Base-by-base conservation (phyloP, 2,797 vertebrate species). In the Chaenodraco wilsoni region DNA sequence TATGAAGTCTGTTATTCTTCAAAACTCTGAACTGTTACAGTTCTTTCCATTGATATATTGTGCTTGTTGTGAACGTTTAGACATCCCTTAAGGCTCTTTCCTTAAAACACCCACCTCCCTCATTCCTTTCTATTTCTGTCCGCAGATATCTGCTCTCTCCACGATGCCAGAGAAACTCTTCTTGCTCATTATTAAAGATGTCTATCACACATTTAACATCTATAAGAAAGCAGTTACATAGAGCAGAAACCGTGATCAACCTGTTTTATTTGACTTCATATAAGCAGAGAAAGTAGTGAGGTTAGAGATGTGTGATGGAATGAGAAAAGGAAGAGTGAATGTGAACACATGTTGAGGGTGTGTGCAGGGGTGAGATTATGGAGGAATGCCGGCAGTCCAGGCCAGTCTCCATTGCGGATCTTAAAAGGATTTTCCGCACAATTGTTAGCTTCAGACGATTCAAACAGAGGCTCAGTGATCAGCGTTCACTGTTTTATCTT, bases 271-370 rank as follows among this genome's bases (percentile, higher is more conserved):
- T 7, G 27, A 23, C 27, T 23, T 12, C 14, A 23, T 37, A 8
- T 45, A 3, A 37, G 4, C 6, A 50, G 15, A 16, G 27, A 58
- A 81, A 55, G 65, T 13, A 68, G 66, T 19, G 60, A 69, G 21
- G 55, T 57, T 51, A 21, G 58, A 63, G 48, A 75, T 21, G 69
- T 78, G 70, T 62, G 79, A 78, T 23, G 9, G 55, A 41, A 61
- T 56, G 60, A 79, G 71, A 82, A 70, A 37, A 87, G 72, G 61
- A 54, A 64, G 73, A 72, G 79, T 69, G 81, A 82, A 87, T 72
- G 74, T 79, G 84, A 86, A 84, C 90, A 90, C 76, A 89, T 92
- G 90, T 86, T 67, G 65, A 82, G 89, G 87, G 89, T 65, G 88
- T 88, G 89, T 87, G 81, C 64, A 0, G 43, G 66, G 49, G 23